phyloP scores from a whole-genome alignment of 1,140 invertebrate species.

The Procambarus virginalis region DNA sequence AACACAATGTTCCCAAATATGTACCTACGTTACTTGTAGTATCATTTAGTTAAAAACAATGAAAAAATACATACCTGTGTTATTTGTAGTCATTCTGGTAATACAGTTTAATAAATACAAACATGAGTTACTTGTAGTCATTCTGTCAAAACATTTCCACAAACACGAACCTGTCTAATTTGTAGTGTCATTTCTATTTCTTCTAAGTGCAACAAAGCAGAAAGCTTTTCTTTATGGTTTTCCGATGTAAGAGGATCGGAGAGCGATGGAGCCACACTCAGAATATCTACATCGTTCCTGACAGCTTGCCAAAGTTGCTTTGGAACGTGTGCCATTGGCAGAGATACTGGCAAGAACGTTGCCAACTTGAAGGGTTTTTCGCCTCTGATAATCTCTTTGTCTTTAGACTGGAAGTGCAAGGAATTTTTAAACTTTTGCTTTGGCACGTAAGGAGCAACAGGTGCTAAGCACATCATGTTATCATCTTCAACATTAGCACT shows the following conservation, averaged over 20 bases:
- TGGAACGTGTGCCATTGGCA: slow-evolving; percentile 71
- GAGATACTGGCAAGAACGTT: slow-evolving; percentile 74
- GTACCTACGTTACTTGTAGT: no score
- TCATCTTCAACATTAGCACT: slow-evolving; percentile 74
- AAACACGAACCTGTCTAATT: slow-evolving; percentile 38
- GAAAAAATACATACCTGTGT: no score
- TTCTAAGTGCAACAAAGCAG: slow-evolving; percentile 84
- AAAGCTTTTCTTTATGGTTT: slow-evolving; percentile 77
- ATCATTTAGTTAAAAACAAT: no score
- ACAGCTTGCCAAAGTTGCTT: slow-evolving; percentile 72
- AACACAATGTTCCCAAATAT: no score
- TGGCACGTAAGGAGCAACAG: slow-evolving; percentile 61
- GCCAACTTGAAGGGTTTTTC: slow-evolving; percentile 75
- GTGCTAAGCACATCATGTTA: slow-evolving; percentile 53
- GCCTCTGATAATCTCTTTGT: slow-evolving; percentile 78
- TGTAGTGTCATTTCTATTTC: slow-evolving; percentile 72
- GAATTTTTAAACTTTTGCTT: slow-evolving; percentile 63
- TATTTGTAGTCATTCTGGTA: no score
- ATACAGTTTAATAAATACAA: no score
- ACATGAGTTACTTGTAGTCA: no score
- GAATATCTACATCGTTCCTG: slow-evolving; percentile 71
- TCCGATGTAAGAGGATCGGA: slow-evolving; percentile 49
- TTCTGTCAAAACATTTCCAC: no score
- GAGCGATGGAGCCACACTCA: slow-evolving; percentile 69
- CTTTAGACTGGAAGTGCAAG: slow-evolving; percentile 53